These are phyloP conservation scores for Chelon labrosus DNA, from an alignment of 2,797 vertebrate species.

Conservation along the genomic window DNA sequence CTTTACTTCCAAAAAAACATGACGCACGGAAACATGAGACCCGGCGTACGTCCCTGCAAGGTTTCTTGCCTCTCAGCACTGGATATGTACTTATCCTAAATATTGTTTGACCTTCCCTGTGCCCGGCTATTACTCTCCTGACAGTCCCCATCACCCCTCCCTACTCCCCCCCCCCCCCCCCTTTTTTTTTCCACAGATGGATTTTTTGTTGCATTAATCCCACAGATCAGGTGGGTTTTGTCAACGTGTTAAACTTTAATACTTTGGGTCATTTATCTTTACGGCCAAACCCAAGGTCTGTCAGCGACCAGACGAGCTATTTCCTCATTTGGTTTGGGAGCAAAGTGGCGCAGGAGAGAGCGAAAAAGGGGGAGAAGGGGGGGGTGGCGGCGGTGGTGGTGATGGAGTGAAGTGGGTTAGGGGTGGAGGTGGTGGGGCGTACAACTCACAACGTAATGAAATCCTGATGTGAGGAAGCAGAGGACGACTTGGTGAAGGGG, in stretches of 20 bases:
- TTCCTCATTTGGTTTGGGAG: constrained; percentile 88
- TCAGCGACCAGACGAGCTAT: constrained; percentile 91
- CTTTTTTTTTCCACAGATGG: constrained; percentile 71
- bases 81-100: constrained; percentile 82
- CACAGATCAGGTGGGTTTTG: constrained; percentile 89
- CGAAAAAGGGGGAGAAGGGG: constrained; percentile 13
- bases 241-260: constrained; percentile 90
- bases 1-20: constrained; percentile 23
- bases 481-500: constrained; percentile 61
- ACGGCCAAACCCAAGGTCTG: constrained; percentile 83
- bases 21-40: constrained; percentile 11
- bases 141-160: constrained; percentile 57
- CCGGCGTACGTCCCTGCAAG: neutral
- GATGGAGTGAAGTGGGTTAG: constrained; percentile 62
- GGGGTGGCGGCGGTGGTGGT: constrained; percentile 43
- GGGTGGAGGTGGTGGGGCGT: constrained; percentile 1
- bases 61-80: constrained; percentile 47
- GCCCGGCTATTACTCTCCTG: constrained; percentile 76
- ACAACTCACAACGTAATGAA: constrained; percentile 77
- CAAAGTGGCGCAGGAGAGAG: constrained; percentile 78
- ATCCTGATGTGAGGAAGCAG: constrained; percentile 77
- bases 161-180: neutral
- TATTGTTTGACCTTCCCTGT: constrained; percentile 80
- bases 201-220: constrained; percentile 86
- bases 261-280: constrained; percentile 90